Evolutionary conservation across 2,888 invertebrate species (phyloP), one percentile per base, ranked within the genome.

Genomic region (Epirrhoe tristata): DNA sequence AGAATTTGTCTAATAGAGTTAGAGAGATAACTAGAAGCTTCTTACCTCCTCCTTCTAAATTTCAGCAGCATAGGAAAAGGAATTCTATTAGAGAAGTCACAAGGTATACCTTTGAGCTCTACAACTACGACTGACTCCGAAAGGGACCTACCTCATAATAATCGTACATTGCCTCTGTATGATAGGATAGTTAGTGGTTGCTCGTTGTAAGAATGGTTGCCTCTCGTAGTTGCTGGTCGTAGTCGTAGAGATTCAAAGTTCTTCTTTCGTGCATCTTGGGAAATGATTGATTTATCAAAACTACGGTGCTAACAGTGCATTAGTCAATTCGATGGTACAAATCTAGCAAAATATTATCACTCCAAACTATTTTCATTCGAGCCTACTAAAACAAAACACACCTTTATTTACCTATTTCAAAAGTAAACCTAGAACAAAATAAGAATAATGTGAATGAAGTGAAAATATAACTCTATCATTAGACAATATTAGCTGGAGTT

Each of bases 391-490:
- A 58, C 65, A 69, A 75, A 75, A 72, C 72, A 69, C 69, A 75
- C 71, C 74, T 81, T 85, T 83, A 81, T 81, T 85, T 83, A 81
- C 82, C 74, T 70, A 69, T 73, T 80, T 86, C 85, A 92, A 89
- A 93, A 90, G 82, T 93, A 93, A 89, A 92, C 87, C 92, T 92
- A 92, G 86, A 93, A 92, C 86, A 91, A 91, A 88, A 81, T 71
- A 79, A 81, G 81, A 75, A 59, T 43, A 67, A 58, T 70, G 70
- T 75, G 67, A 74, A 75, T 51, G 56, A 63, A 69, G 66, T 51
- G 43, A n/a, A 72, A 71, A 48, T 61, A 60, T 58, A 64, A 65
- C 62, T 62, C 43, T 48, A 34, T 57, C 17, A 17, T 52, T 46
- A 51, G 32, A 14, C 5, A 32, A 31, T 55, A 58, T 51, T 51